Base-by-base conservation (phyloP, 2,113 vertebrate genomes). In the Mystacornis crossleyi region DNA sequence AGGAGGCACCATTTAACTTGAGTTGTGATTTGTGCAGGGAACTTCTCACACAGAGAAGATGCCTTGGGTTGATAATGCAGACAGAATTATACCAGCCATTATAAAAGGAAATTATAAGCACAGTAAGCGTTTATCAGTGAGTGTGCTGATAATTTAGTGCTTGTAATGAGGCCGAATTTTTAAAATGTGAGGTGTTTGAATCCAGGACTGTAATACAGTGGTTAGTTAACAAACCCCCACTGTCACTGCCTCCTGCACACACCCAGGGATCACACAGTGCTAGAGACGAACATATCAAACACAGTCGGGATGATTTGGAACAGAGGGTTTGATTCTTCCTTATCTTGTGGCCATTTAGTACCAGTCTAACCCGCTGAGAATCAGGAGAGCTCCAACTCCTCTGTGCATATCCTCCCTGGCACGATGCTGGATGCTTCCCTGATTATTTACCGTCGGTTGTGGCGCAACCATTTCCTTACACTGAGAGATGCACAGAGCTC, bases 141-240 rank as follows among this genome's bases (percentile, higher is more conserved):
- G 89, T 1, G 4, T n/a, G 25, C 16, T 12, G 6, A 1, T 58
- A 11, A 8, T 36, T 80, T 33, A 53, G n/a, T 10, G 42, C 26
- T 25, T 42, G 5, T 42, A n/a, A 58, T 15, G 28, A 29, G 18
- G 80, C 36, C 31, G 18, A 9, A 8, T 29, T 53, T 81, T n/a
- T 18, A 10, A 57, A 61, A 45, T 28, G 29, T 51, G 71, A 3
- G 8, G 8, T 47, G 29, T 40, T 43, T 77, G 75, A 83, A 50
- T 54, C 10, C 57, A 62, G 14, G 1, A 10, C 28, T 20, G 28
- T 8, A 8, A 19, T 1, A 1, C 2, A 42, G 33, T 4, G 34
- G 13, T 42, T 24, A 9, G 18, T 31, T 42, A 40, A 40, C 36
- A 74, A 73, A 28, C 9, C 10, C 57, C 7, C 23, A 2, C 42